These are phyloP conservation scores for Morone saxatilis DNA, from an alignment of 2,113 vertebrate genomes.

Conservation along the genomic window DNA sequence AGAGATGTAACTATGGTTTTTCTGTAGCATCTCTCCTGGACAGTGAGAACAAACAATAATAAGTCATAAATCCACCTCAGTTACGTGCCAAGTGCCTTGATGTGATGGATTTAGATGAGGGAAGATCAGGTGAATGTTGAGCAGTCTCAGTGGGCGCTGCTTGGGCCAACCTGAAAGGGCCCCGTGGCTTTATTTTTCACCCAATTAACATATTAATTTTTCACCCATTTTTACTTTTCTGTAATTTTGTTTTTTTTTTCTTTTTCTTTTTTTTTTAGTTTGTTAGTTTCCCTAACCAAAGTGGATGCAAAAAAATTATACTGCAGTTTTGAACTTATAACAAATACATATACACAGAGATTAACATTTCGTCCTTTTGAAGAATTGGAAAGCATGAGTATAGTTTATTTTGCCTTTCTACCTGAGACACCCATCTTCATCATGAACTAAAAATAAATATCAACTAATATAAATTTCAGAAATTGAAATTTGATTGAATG, in stretches of 20 bases:
- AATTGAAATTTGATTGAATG: too few species aligned
- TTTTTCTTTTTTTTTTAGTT: neutral
- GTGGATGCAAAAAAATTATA: neutral
- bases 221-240: too few species aligned
- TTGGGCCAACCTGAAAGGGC: neutral
- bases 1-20: conserved; percentile 42
- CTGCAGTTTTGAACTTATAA: neutral
- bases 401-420: neutral
- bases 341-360: neutral
- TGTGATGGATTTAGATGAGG: conserved; percentile 46
- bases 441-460: neutral
- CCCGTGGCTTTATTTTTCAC: neutral
- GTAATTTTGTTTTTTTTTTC: neutral
- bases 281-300: neutral
- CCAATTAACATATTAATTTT: neutral
- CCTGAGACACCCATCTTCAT: neutral
- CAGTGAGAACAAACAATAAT: conserved; percentile 59
- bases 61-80: conserved; percentile 36
- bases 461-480: too few species aligned
- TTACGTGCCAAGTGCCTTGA: conserved; percentile 18
- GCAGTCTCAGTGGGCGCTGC: neutral
- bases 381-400: neutral
- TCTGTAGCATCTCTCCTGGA: conserved; percentile 40
- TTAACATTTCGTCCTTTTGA: neutral
- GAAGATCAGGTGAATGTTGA: conserved; percentile 24